Conservation (phyloP, 2,113 vertebrate species). For the Gnathonemus longibarbis region DNA sequence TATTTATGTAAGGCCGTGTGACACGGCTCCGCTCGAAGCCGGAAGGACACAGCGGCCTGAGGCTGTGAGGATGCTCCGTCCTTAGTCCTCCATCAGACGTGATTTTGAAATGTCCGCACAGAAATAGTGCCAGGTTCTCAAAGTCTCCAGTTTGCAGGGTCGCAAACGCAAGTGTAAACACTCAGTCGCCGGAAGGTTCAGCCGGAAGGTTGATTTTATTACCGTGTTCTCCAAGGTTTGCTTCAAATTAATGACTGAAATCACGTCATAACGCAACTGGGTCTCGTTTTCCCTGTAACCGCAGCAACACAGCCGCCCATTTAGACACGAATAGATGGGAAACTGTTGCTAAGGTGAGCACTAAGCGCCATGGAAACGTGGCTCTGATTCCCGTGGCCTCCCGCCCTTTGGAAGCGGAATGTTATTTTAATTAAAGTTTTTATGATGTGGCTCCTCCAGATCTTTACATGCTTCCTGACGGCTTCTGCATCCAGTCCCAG, state of each 20-base stretch:
- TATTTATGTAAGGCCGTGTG: background rate
- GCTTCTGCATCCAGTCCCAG: background rate
- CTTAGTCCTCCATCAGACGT: background rate
- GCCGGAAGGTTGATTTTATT: background rate
- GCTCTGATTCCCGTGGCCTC: background rate
- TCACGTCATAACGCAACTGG: background rate
- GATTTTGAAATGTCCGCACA: background rate
- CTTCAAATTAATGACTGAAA: background rate
- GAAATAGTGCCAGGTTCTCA: background rate
- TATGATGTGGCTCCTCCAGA: background rate
- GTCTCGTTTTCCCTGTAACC: background rate
- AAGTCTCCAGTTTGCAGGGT: background rate
- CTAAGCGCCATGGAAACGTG: conserved; percentile 26
- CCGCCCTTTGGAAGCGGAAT: conserved; percentile 18
- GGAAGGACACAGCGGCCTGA: background rate
- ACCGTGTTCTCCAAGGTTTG: background rate
- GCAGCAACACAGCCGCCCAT: background rate
- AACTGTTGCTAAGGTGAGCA: conserved; percentile 23
- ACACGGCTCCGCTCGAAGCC: background rate
- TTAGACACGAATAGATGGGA: conserved; percentile 23
- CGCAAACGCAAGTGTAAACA: background rate
- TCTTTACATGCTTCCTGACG: background rate
- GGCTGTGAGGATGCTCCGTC: background rate
- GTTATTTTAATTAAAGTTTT: conserved; percentile 21
- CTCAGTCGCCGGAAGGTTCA: no score